Conservation (phyloP, 1,140 invertebrate genomes). For the Zaprionus nigranus region DNA sequence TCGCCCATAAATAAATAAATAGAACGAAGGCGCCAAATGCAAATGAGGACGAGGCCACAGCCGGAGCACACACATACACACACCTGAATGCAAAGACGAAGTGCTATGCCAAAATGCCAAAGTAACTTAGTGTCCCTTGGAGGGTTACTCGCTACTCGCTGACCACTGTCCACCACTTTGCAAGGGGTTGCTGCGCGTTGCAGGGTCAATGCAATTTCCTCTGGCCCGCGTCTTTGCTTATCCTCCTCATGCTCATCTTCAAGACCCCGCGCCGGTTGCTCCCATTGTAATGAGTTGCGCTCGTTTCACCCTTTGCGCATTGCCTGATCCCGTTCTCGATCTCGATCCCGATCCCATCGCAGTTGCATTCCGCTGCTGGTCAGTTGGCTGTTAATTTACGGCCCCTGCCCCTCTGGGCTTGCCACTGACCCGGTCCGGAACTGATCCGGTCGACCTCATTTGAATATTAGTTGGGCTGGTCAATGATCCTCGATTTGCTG, state of each 20-base stretch:
- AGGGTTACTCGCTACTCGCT: conserved; percentile 26
- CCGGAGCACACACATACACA: not conserved
- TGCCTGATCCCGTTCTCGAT: conserved; percentile 1
- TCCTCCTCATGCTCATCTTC: not conserved
- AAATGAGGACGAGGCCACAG: conserved; percentile 49
- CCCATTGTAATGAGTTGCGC: conserved; percentile 71
- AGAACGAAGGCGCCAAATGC: conserved; percentile 55
- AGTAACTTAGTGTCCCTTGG: not conserved
- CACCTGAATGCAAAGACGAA: not conserved
- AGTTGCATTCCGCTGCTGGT: conserved; percentile 36
- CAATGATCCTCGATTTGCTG: conserved; percentile 68
- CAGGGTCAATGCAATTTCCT: conserved; percentile 59
- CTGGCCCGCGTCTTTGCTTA: not conserved
- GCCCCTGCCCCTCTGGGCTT: conserved; percentile 12
- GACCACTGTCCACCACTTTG: conserved; percentile 55
- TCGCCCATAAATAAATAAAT: conserved; percentile 41
- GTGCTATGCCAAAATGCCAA: not conserved
- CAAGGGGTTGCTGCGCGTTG: conserved; percentile 11
- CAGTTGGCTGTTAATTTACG: conserved; percentile 40
- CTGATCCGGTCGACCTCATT: conserved; percentile 73
- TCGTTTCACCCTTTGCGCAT: conserved; percentile 46
- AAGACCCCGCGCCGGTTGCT: conserved; percentile 49
- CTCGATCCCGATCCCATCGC: not conserved
- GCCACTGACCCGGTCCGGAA: conserved; percentile 22
- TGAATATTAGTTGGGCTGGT: conserved; percentile 77